phyloP scores from a whole-genome alignment of 92 coral and sea anemone genomes.

The Bergia puertoricense region DNA sequence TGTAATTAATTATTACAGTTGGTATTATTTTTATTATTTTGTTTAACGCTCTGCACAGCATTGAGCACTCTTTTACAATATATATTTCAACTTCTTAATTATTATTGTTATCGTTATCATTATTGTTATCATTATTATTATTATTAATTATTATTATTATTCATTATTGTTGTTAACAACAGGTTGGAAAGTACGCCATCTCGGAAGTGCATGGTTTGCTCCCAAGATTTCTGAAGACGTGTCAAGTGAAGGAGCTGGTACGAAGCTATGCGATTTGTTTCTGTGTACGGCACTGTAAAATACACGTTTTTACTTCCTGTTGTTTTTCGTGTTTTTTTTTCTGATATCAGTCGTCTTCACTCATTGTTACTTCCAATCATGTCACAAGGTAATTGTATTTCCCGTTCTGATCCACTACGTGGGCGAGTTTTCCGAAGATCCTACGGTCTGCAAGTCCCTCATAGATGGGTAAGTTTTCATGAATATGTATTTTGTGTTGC shows the following conservation, averaged over 20 bases:
- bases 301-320: neutral
- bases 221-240: constrained; percentile 73
- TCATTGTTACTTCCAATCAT: neutral
- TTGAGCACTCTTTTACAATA: no score
- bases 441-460: constrained; percentile 78
- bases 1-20: no score
- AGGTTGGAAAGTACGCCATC: constrained; percentile 80
- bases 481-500: neutral
- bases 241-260: constrained; percentile 78
- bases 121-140: no score
- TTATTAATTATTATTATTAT: no score
- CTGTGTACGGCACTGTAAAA: neutral
- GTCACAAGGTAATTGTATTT: constrained; percentile 72
- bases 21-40: no score
- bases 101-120: no score
- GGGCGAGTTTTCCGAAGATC: constrained; percentile 81
- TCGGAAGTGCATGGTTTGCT: constrained; percentile 71
- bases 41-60: no score
- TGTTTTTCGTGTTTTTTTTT: neutral
- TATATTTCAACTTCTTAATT: no score
- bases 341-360: neutral
- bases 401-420: constrained; percentile 87
- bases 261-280: neutral
- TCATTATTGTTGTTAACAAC: constrained; percentile 14
- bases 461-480: constrained; percentile 73